Conservation (phyloP, 2,888 invertebrate genomes). For the Zaprionus bogoriensis region DNA sequence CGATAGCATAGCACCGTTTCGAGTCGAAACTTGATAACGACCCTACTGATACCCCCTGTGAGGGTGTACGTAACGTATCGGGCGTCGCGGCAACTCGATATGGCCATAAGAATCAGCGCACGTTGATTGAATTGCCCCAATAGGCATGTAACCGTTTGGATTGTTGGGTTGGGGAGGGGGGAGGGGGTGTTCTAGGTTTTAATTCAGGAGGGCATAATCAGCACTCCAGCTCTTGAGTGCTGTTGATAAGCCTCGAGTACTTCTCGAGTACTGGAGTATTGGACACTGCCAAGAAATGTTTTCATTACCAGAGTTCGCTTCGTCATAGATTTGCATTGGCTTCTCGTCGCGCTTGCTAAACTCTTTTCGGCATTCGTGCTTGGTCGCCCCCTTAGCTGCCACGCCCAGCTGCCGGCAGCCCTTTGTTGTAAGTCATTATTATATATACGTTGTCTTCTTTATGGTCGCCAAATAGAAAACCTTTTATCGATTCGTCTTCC, state of each 20-base stretch:
- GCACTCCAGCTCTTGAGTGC: conserved; percentile 42
- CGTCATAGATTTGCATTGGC: conserved; percentile 7
- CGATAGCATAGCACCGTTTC: background rate
- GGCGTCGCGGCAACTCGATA: conserved; percentile 12
- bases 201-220: no score
- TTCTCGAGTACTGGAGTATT: conserved; percentile 17
- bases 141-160: no score
- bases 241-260: conserved; percentile 37
- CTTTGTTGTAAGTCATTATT: conserved; percentile 1
- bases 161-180: background rate
- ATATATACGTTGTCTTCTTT: conserved; percentile 12
- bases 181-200: background rate
- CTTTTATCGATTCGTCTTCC: conserved; percentile 43
- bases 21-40: background rate
- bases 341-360: conserved; percentile 19
- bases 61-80: background rate
- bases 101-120: conserved; percentile 24
- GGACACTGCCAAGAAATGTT: background rate
- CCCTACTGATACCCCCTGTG: background rate
- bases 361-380: background rate
- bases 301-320: no score
- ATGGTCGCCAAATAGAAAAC: conserved; percentile 29
- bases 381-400: no score
- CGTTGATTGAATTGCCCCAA: conserved; percentile 21
- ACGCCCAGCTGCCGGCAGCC: background rate